Evolutionary conservation across 30 jellyfish, hydroid and myxozoan genomes (phyloP).

Genomic region (Haliclystus octoradiatus): DNA sequence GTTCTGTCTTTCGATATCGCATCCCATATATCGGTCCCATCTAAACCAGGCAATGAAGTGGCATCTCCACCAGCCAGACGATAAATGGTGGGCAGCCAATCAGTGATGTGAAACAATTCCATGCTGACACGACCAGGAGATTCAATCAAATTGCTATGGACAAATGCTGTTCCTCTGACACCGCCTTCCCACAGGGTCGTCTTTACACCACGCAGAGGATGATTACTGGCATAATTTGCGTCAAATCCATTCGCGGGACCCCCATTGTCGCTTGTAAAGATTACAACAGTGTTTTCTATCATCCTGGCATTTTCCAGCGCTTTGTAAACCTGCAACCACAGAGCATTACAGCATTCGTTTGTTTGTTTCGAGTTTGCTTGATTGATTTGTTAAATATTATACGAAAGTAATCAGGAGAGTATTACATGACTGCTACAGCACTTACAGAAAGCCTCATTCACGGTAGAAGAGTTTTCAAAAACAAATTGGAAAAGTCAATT

Average conservation of each 20-base stretch:
- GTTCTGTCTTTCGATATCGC: constrained; percentile 6
- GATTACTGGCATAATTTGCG: constrained; percentile 70
- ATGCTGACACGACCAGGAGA: constrained; percentile 63
- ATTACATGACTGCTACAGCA: too few species aligned
- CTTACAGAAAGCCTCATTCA: too few species aligned
- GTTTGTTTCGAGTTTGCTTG: too few species aligned
- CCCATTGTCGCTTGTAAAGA: constrained; percentile 89
- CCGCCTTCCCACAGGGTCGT: constrained; percentile 96
- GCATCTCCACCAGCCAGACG: constrained; percentile 61
- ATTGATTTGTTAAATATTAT: too few species aligned
- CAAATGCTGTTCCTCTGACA: constrained; percentile 81
- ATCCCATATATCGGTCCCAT: too few species aligned
- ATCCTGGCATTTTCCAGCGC: constrained; percentile 59
- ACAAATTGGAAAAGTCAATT: too few species aligned
- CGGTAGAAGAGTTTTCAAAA: too few species aligned
- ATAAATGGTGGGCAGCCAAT: constrained; percentile 81
- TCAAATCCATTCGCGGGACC: constrained; percentile 98
- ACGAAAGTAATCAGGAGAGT: too few species aligned
- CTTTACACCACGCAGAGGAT: constrained; percentile 82
- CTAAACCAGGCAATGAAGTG: neutral
- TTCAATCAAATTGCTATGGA: constrained; percentile 51
- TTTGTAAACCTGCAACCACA: too few species aligned
- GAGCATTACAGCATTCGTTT: too few species aligned
- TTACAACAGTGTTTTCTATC: constrained; percentile 55
- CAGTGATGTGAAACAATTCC: constrained; percentile 71